These are phyloP conservation scores for Thunnus albacares DNA, from an alignment of 2,797 vertebrate genomes.

Conservation along the genomic window DNA sequence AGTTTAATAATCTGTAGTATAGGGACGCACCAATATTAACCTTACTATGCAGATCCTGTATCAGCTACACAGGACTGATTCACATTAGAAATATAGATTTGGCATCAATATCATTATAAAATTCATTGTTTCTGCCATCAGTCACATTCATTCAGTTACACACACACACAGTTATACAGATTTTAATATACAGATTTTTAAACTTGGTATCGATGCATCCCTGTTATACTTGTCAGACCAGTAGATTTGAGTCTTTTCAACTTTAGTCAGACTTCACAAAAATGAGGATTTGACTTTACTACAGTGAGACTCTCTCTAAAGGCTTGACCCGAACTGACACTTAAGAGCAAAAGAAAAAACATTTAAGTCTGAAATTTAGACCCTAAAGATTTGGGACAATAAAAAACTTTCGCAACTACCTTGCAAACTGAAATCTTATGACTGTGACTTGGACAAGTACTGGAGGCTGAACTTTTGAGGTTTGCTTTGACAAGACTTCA, in stretches of 20 bases:
- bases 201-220: no score
- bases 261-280: not conserved
- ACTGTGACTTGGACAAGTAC: no score
- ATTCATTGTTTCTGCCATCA: not conserved
- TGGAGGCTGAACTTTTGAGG: not conserved
- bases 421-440: not conserved
- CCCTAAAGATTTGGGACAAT: not conserved
- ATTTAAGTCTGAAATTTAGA: not conserved
- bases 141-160: not conserved
- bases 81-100: conserved; percentile 1
- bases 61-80: not conserved
- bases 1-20: not conserved
- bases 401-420: not conserved
- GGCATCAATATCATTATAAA: not conserved
- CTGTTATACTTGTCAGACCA: not conserved
- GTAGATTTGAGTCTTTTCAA: not conserved
- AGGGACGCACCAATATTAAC: not conserved
- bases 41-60: not conserved
- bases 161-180: not conserved
- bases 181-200: not conserved
- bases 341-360: not conserved
- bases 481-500: not conserved
- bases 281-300: not conserved
- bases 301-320: not conserved
- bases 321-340: not conserved